Evolutionary conservation across 2,797 vertebrate species (phyloP).

Genomic region (Eutrigla gurnardus): DNA sequence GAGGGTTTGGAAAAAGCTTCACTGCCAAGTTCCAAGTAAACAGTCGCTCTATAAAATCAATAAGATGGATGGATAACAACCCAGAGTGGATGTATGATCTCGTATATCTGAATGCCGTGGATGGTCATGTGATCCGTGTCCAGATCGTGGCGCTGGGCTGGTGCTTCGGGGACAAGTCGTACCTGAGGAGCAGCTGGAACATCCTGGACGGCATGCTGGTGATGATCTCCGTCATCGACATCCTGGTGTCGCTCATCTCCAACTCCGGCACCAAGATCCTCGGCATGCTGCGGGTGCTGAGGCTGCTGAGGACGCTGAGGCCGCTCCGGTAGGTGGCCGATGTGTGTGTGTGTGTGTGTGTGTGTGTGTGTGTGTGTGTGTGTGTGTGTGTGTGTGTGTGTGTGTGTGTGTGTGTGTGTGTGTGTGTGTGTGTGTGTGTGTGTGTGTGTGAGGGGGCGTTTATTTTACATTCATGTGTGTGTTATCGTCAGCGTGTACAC

Average conservation of each 20-base stretch:
- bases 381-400: constrained; percentile 29
- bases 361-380: constrained; percentile 1
- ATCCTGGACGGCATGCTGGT: constrained; percentile 96
- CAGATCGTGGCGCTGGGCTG: constrained; percentile 95
- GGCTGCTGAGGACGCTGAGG: constrained; percentile 93
- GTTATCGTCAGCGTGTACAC: constrained; percentile 29
- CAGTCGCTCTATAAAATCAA: constrained; percentile 29
- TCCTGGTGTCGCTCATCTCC: constrained; percentile 95
- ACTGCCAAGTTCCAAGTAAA: constrained; percentile 28
- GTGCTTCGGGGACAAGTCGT: constrained; percentile 93
- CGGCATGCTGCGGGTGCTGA: constrained; percentile 94
- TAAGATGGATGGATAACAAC: constrained; percentile 27
- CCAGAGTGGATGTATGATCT: not conserved
- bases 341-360: constrained; percentile 2
- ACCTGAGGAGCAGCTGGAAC: constrained; percentile 98
- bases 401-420: constrained; percentile 5
- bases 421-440: constrained; percentile 2
- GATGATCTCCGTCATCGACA: constrained; percentile 95
- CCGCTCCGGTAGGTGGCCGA: constrained; percentile 89
- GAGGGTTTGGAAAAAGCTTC: constrained; percentile 16
- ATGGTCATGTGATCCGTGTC: constrained; percentile 17
- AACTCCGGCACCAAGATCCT: constrained; percentile 96
- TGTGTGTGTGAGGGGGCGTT: constrained; percentile 14
- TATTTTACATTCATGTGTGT: constrained; percentile 29
- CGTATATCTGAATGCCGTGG: too few relatives aligned